These are phyloP conservation scores for Peromyscus eremicus DNA, from an alignment of 2,797 vertebrate genomes.

Conservation along the genomic window DNA sequence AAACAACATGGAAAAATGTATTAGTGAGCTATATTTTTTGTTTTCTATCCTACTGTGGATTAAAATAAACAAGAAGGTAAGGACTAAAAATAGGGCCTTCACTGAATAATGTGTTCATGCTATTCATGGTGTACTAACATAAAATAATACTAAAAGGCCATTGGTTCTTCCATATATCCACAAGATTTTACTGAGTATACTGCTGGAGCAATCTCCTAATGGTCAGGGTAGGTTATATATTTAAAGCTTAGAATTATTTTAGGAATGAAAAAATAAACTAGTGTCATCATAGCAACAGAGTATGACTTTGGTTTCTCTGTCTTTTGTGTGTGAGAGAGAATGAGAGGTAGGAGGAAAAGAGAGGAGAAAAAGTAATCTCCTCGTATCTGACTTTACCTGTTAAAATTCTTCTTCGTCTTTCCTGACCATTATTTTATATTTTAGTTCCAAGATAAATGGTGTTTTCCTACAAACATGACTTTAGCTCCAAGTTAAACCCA, in stretches of 20 bases:
- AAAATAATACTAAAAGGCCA: constrained; percentile 51
- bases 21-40: constrained; percentile 56
- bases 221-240: constrained; percentile 64
- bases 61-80: constrained; percentile 77
- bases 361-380: constrained; percentile 4
- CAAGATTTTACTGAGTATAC: constrained; percentile 47
- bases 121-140: constrained; percentile 37
- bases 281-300: constrained; percentile 63
- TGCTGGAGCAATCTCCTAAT: constrained; percentile 67
- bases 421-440: constrained; percentile 72
- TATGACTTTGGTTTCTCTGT: constrained; percentile 43
- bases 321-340: neutral
- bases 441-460: constrained; percentile 60
- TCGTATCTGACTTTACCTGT: constrained; percentile 58
- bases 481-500: constrained; percentile 66
- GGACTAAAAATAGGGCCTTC: constrained; percentile 53
- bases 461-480: constrained; percentile 65
- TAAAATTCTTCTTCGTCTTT: constrained; percentile 27
- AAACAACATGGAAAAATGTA: neutral
- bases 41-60: constrained; percentile 33
- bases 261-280: constrained; percentile 72
- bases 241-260: constrained; percentile 74
- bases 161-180: constrained; percentile 73
- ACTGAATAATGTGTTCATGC: constrained; percentile 41
- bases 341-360: neutral